Evolutionary conservation across 2,888 invertebrate genomes (phyloP).

Genomic region (Anaspis maculata): DNA sequence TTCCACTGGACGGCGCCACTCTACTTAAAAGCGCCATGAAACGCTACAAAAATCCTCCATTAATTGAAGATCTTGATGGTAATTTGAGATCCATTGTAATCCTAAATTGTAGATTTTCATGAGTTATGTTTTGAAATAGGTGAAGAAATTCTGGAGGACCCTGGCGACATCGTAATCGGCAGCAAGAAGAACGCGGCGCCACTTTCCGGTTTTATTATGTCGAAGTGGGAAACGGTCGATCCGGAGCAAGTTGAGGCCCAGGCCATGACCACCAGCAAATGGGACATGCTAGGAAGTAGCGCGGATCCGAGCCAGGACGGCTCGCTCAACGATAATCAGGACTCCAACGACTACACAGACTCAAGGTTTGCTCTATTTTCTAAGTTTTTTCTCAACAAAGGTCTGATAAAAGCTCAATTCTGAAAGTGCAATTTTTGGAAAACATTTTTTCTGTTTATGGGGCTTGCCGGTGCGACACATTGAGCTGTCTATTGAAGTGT

Average conservation of each 20-base stretch:
- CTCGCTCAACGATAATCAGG: slow-evolving; percentile 34
- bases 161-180: slow-evolving; percentile 15
- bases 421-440: too few relatives aligned
- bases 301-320: slow-evolving; percentile 40
- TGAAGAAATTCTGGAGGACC: slow-evolving; percentile 30
- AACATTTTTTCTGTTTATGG: too few relatives aligned
- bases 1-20: slow-evolving; percentile 75
- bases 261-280: slow-evolving; percentile 82
- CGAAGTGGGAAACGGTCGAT: slow-evolving; percentile 96
- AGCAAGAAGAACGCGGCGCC: slow-evolving; percentile 31
- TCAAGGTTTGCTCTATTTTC: slow-evolving; percentile 28
- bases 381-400: not conserved
- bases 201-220: slow-evolving; percentile 74
- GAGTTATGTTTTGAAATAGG: too few relatives aligned
- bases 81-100: slow-evolving; percentile 38
- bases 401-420: not conserved
- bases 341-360: slow-evolving; percentile 39
- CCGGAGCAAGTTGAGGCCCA: slow-evolving; percentile 72
- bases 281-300: slow-evolving; percentile 65
- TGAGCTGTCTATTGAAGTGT: too few relatives aligned
- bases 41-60: slow-evolving; percentile 34
- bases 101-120: slow-evolving; percentile 7
- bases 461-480: too few relatives aligned
- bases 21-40: slow-evolving; percentile 63
- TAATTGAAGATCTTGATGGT: slow-evolving; percentile 57